Evolutionary conservation across 2,797 vertebrate genomes (phyloP), one percentile per base, ranked within the genome.

Genomic region (Neosalanx taihuensis): DNA sequence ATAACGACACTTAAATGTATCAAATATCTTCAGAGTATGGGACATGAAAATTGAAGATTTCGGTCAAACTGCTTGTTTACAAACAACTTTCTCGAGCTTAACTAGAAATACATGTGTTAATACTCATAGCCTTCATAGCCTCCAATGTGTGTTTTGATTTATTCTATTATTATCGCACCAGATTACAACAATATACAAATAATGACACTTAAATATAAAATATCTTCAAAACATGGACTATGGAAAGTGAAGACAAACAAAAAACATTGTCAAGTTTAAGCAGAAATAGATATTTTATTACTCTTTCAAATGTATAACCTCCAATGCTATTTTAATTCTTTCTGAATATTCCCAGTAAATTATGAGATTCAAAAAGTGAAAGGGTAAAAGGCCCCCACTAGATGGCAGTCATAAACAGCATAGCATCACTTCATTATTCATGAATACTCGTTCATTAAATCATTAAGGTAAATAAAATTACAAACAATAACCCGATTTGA

Each of bases 181-280:
- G 6, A 35, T 35, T 35, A 35, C 33, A 35, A 35, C 6, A 35
- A 35, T 1, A 4, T 35, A 35, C 33, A 0, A 35, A 4, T 35
- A 35, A 35, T 35, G 33, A 35, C 33, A 4, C 33, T 35, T 35
- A 35, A 35, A 35, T 35, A 2, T 35, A 6, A 35, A 35, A 35
- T 35, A 35, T 35, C 33, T 35, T 4, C 3, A 35, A 4, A 35
- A 35, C 33, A 35, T 35, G 33, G 33, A 35, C 33, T 6, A 35
- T 35, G 4, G 26, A 31, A 29, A 26, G 62, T 75, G 6, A 69
- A 79, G 76, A 71, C 60, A 80, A 81, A 80, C 83, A 80, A 70
- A 85, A 59, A 56, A 72, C 85, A 84, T 80, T 6, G 79, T 83
- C 75, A 49, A 29, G 37, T 5, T 3, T 68, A 73, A 12, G 77